Percentiles rank a stretch among this genome's conserved stretches.
Conservation (phyloP, 2,113 vertebrate genomes). For the Sigmodon hispidus region DNA sequence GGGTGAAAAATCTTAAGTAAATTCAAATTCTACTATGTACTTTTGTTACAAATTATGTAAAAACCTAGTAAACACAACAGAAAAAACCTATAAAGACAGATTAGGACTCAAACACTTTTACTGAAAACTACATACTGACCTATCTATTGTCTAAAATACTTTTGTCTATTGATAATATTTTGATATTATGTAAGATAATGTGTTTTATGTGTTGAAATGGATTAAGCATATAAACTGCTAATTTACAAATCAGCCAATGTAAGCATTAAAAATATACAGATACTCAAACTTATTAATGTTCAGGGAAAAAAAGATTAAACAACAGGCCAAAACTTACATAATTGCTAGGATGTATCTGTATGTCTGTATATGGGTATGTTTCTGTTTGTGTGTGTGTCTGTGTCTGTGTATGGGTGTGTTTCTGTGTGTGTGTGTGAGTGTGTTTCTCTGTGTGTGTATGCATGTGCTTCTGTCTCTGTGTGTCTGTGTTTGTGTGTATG, state of each 20-base stretch:
- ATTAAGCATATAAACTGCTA: neutral
- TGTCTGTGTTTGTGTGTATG: neutral
- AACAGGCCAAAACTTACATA: constrained; percentile 22
- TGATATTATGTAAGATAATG: neutral
- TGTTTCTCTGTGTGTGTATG: neutral
- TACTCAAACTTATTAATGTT: neutral
- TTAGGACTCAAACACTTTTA: neutral
- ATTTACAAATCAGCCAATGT: constrained; percentile 14
- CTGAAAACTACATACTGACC: neutral
- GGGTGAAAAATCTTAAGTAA: constrained; percentile 14
- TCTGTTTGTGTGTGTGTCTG: neutral
- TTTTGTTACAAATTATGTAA: neutral
- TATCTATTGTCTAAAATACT: neutral
- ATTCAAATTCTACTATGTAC: neutral
- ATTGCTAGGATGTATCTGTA: neutral
- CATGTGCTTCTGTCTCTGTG: too few relatives aligned
- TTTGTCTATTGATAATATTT: neutral
- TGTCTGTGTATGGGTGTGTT: neutral
- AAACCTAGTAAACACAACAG: neutral
- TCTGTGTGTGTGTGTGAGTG: neutral
- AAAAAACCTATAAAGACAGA: neutral
- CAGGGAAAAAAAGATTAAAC: constrained; percentile 51
- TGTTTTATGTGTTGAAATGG: neutral
- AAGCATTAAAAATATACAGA: neutral
- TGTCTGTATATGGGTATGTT: neutral